Evolutionary conservation across 1,140 invertebrate genomes (phyloP).

Genomic region (Meteorus sp.): DNA sequence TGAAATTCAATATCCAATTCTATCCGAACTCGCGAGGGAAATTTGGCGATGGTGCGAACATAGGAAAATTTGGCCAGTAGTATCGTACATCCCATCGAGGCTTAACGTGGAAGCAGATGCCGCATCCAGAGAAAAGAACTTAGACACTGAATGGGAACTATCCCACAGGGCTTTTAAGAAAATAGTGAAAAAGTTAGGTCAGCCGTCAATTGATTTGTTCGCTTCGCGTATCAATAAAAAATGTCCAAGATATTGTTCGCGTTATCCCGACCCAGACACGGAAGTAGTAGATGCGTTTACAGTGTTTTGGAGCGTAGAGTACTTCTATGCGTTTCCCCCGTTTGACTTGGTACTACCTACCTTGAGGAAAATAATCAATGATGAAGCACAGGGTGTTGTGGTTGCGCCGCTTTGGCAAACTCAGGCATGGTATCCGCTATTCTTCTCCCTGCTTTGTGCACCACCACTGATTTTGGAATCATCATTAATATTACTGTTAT

Average conservation of each 20-base stretch:
- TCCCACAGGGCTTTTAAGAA: conserved; percentile 14
- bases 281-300: conserved; percentile 38
- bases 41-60: conserved; percentile 27
- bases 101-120: conserved; percentile 24
- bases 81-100: conserved; percentile 22
- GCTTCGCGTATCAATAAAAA: conserved; percentile 36
- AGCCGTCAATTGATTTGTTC: conserved; percentile 36
- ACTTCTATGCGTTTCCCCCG: conserved; percentile 37
- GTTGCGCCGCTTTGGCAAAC: conserved; percentile 25
- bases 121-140: conserved; percentile 17
- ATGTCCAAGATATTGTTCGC: conserved; percentile 33
- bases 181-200: conserved; percentile 29
- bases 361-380: conserved; percentile 24
- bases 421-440: conserved; percentile 27
- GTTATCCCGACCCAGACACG: conserved; percentile 31
- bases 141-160: conserved; percentile 24
- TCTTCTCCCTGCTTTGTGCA: background rate
- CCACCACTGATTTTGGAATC: conserved; percentile 22
- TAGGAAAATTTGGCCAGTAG: conserved; percentile 15
- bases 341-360: conserved; percentile 15
- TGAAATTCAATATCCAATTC: background rate
- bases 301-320: conserved; percentile 29
- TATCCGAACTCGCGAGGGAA: conserved; percentile 8
- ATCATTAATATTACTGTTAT: background rate
- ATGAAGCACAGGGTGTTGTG: conserved; percentile 23